phyloP scores from a whole-genome alignment of 2,113 vertebrate genomes.

The Menura novaehollandiae region DNA sequence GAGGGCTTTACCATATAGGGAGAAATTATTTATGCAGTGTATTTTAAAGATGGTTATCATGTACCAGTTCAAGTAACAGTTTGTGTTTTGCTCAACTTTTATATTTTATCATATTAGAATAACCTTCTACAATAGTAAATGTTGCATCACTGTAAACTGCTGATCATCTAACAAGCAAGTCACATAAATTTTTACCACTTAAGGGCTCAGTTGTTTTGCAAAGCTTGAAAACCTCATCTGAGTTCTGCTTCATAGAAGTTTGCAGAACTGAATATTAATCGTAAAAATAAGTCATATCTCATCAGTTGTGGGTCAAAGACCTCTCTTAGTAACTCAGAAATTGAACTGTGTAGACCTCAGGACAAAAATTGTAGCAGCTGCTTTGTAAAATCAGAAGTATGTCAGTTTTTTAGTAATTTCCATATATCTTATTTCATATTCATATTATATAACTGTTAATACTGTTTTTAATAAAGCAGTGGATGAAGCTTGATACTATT shows the following conservation, averaged over 20 bases:
- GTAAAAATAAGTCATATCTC: not conserved
- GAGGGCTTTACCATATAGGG: not conserved
- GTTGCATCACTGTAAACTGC: not conserved
- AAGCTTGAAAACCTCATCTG: not conserved
- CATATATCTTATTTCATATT: not conserved
- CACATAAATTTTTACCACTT: not conserved
- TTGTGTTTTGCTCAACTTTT: not conserved
- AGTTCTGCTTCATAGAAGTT: not conserved
- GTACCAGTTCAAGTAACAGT: not conserved
- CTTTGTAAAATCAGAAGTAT: not conserved
- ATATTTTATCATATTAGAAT: not conserved
- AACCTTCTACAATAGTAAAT: not conserved
- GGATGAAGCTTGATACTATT: not conserved
- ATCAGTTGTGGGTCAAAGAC: not conserved
- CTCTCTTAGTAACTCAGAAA: not conserved
- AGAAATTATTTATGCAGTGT: not conserved
- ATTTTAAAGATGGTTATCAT: not conserved
- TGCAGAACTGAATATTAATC: not conserved
- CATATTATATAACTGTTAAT: not conserved
- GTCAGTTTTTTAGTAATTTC: not conserved
- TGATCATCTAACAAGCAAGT: not conserved
- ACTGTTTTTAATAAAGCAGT: not conserved
- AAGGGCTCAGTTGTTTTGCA: not conserved
- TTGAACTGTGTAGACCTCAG: not conserved
- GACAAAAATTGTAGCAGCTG: not conserved